Conservation (phyloP, 2,888 invertebrate species). For the Pyrrhia umbra region DNA sequence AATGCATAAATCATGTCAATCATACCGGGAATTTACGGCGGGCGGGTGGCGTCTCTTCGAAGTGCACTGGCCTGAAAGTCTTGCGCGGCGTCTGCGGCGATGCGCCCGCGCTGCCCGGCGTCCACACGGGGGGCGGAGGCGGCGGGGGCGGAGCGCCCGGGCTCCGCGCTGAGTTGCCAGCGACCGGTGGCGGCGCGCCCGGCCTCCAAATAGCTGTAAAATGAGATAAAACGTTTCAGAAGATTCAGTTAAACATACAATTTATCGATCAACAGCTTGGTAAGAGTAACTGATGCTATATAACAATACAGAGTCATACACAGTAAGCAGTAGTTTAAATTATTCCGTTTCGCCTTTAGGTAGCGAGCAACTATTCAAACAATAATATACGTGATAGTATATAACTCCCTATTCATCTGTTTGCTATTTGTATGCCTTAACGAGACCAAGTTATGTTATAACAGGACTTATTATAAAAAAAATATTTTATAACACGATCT, state of each 20-base stretch:
- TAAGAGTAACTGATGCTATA: too few species aligned
- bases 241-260: background rate
- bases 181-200: slow-evolving; percentile 81
- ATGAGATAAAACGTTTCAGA: slow-evolving; percentile 8
- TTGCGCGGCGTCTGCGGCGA: slow-evolving; percentile 94
- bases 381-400: too few species aligned
- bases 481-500: too few species aligned
- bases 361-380: too few species aligned
- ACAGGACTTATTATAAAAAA: too few species aligned
- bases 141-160: slow-evolving; percentile 89
- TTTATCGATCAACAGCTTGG: too few species aligned
- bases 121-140: slow-evolving; percentile 94
- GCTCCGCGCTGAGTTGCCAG: slow-evolving; percentile 78
- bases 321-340: too few species aligned
- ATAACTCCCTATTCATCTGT: too few species aligned
- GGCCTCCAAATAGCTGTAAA: slow-evolving; percentile 85
- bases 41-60: slow-evolving; percentile 85
- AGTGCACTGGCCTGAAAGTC: slow-evolving; percentile 94
- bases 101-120: slow-evolving; percentile 92
- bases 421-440: too few species aligned
- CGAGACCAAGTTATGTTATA: too few species aligned
- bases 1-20: slow-evolving; percentile 2
- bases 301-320: too few species aligned
- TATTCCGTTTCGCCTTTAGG: too few species aligned
- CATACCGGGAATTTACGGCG: slow-evolving; percentile 83